Evolutionary conservation across 2,888 invertebrate genomes (phyloP).

Genomic region (Crioceris asparagi): DNA sequence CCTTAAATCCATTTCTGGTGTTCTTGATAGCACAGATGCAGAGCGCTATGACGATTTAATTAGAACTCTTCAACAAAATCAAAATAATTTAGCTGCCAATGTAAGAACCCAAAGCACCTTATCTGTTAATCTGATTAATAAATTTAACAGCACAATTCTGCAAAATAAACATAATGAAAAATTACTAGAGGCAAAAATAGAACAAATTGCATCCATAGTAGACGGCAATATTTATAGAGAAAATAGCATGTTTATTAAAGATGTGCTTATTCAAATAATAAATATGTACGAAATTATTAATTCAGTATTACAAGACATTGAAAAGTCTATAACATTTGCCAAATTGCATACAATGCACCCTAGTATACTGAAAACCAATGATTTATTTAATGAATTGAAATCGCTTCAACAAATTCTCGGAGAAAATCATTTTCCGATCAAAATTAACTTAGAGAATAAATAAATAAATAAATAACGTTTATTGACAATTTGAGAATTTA

Average conservation of each 20-base stretch:
- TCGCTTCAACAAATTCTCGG: not conserved
- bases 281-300: conserved; percentile 3
- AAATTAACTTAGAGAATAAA: not conserved
- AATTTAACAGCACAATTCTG: not conserved
- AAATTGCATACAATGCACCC: conserved; percentile 1
- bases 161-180: not conserved
- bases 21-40: not conserved
- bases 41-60: not conserved
- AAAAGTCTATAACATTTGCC: not conserved
- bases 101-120: not conserved
- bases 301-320: conserved; percentile 2
- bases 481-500: too few relatives aligned
- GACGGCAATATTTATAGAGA: not conserved
- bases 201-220: not conserved
- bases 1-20: not conserved
- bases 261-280: not conserved
- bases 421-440: not conserved
- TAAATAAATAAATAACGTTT: too few relatives aligned
- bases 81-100: not conserved
- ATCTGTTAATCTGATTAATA: not conserved
- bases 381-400: not conserved
- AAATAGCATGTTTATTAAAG: not conserved
- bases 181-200: not conserved
- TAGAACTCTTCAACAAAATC: not conserved
- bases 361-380: not conserved